Conservation (phyloP, 2,113 vertebrate genomes). For the Azemiops feae region DNA sequence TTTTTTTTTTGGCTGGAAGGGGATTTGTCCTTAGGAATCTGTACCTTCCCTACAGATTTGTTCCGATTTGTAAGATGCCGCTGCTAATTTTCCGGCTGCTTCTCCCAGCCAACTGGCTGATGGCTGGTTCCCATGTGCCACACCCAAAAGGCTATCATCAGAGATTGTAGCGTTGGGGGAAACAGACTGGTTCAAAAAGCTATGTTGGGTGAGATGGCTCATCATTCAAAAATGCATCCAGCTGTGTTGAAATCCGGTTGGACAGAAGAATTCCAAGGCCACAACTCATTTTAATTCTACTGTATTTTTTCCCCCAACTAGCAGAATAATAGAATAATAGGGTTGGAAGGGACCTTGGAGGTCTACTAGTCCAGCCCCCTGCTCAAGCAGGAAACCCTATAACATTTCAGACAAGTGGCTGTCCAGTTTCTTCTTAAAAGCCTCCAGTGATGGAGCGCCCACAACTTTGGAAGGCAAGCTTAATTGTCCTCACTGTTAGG, state of each 20-base stretch:
- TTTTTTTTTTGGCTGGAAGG: not conserved
- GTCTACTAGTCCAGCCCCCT: not conserved
- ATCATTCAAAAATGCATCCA: not conserved
- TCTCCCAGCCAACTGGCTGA: not conserved
- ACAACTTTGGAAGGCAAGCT: too few relatives aligned
- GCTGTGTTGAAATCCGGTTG: too few relatives aligned
- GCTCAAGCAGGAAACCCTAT: too few relatives aligned
- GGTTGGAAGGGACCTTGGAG: not conserved
- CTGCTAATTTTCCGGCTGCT: not conserved
- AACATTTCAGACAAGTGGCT: too few relatives aligned
- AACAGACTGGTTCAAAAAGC: not conserved
- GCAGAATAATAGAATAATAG: not conserved
- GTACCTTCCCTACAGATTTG: not conserved
- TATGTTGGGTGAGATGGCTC: not conserved
- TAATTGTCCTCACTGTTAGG: too few relatives aligned
- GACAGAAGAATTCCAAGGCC: not conserved
- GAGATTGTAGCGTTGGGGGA: not conserved
- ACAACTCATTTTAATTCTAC: not conserved
- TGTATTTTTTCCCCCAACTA: not conserved
- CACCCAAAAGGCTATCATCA: not conserved
- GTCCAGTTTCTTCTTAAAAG: too few relatives aligned
- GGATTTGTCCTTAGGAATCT: not conserved
- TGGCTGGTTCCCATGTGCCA: not conserved
- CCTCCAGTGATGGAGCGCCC: too few relatives aligned
- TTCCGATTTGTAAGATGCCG: not conserved